phyloP scores from a whole-genome alignment of 2,113 vertebrate species.

The Todiramphus saurophagus region DNA sequence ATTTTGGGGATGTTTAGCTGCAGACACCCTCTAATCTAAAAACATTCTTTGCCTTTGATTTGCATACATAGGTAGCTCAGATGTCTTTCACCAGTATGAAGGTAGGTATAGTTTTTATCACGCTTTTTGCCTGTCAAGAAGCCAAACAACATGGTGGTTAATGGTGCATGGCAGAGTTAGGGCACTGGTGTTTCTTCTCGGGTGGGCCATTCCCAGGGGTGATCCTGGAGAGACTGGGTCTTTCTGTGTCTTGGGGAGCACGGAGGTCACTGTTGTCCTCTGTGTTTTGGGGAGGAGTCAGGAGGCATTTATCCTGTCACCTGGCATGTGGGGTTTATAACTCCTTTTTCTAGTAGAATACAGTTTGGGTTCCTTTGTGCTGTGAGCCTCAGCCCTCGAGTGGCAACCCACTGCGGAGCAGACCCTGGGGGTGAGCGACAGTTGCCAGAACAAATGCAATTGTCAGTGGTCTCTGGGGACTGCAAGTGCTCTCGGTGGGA shows the following conservation, averaged over 20 bases:
- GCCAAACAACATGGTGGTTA: background rate
- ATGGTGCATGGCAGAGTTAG: background rate
- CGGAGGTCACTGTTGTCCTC: fast-evolving
- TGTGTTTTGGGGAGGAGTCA: background rate
- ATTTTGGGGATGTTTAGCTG: background rate
- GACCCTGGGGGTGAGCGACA: background rate
- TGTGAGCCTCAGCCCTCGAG: fast-evolving
- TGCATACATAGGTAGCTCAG: background rate
- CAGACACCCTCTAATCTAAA: background rate
- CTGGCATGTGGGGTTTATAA: background rate
- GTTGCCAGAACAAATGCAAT: background rate
- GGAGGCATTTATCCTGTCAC: background rate
- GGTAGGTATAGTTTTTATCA: background rate
- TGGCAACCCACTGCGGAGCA: background rate
- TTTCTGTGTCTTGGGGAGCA: background rate
- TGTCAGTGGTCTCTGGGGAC: background rate
- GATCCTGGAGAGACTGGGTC: background rate
- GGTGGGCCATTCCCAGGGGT: fast-evolving
- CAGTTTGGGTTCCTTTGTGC: background rate
- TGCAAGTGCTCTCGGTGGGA: constrained; percentile 3
- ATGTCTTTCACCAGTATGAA: background rate
- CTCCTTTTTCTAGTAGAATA: background rate
- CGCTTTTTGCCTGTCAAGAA: background rate
- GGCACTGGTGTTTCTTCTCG: fast-evolving
- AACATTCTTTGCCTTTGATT: background rate